phyloP scores from a whole-genome alignment of 2,797 vertebrate species.

The Agapornis canus region DNA sequence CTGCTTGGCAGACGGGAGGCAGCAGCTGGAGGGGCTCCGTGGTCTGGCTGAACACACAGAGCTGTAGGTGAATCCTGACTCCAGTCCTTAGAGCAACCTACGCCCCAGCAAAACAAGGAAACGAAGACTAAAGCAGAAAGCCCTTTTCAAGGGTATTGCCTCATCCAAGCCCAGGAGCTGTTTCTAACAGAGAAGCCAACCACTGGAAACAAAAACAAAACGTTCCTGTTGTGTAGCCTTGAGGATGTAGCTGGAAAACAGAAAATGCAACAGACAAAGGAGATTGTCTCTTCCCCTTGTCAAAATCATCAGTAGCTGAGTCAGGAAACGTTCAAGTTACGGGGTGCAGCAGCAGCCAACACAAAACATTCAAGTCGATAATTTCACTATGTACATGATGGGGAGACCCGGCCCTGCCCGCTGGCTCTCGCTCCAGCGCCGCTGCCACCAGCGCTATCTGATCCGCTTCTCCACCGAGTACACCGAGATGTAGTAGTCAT shows the following conservation, averaged over 20 bases:
- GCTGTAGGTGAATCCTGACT: conserved; percentile 23
- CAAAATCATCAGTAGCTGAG: conserved; percentile 65
- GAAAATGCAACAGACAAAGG: background rate
- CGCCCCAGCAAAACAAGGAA: background rate
- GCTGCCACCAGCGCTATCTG: conserved; percentile 84
- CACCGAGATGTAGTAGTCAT: conserved; percentile 99
- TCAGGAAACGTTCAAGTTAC: conserved; percentile 74
- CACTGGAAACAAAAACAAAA: conserved; percentile 40
- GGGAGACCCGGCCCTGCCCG: conserved; percentile 75
- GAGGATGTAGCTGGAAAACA: conserved; percentile 28
- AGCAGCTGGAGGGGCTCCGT: conserved; percentile 23
- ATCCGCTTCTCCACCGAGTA: conserved; percentile 96
- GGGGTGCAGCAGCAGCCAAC: conserved; percentile 86
- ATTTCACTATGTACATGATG: conserved; percentile 87
- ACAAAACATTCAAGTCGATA: conserved; percentile 86
- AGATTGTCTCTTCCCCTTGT: conserved; percentile 60
- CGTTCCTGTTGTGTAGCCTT: conserved; percentile 44
- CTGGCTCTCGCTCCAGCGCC: background rate
- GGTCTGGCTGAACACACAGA: background rate
- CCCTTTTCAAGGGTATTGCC: conserved; percentile 20
- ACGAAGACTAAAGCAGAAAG: conserved; percentile 9
- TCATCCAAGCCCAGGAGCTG: background rate
- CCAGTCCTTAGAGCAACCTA: background rate
- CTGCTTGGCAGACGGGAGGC: conserved; percentile 5
- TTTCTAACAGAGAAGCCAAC: conserved; percentile 50